Evolutionary conservation across 1,140 invertebrate genomes (phyloP).

Genomic region (Mizuhopecten yessoensis): DNA sequence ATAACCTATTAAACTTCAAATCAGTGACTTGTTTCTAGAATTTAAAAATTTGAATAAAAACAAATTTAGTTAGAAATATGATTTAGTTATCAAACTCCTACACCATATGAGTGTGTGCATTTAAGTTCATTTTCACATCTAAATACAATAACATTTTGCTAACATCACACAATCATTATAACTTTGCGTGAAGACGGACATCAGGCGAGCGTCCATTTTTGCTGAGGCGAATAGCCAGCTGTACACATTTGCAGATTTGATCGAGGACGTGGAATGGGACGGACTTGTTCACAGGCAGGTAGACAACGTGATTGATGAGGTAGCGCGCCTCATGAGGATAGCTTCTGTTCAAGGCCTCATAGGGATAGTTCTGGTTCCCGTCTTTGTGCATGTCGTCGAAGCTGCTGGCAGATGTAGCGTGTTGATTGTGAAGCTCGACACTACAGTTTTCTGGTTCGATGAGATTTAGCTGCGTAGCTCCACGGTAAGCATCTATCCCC

Average conservation of each 20-base stretch:
- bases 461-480: conserved; percentile 82
- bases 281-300: conserved; percentile 81
- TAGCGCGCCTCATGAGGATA: conserved; percentile 82
- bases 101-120: no score
- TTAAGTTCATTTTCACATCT: no score
- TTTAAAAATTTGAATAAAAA: no score
- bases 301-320: conserved; percentile 82
- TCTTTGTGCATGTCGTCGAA: neutral
- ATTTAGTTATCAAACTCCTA: no score
- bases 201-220: conserved; percentile 61
- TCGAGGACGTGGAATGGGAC: conserved; percentile 81
- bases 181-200: conserved; percentile 65
- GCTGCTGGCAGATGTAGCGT: neutral
- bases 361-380: conserved; percentile 44
- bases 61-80: no score
- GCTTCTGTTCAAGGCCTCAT: conserved; percentile 59
- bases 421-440: neutral
- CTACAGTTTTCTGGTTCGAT: conserved; percentile 74
- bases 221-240: conserved; percentile 63
- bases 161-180: conserved; percentile 45
- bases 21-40: no score
- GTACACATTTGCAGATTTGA: conserved; percentile 72
- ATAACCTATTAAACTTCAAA: no score
- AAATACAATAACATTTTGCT: no score
- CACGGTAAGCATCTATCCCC: conserved; percentile 82